Base-by-base conservation (phyloP, 2,888 invertebrate genomes). In the Eulithis testata region DNA sequence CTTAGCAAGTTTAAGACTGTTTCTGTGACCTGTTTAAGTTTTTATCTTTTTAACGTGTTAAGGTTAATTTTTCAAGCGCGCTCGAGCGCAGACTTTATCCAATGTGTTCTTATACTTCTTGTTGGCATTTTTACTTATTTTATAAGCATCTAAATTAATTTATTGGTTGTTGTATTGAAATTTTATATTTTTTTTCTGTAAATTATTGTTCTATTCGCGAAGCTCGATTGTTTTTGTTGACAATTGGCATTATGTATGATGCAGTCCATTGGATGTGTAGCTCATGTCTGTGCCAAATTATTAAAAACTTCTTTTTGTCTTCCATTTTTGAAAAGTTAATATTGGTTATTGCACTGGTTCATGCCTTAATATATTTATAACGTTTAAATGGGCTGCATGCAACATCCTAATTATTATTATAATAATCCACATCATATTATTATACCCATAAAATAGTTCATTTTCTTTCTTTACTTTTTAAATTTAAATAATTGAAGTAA, bases 21-120 rank as follows among this genome's bases (percentile, higher is more conserved):
- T 89, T 91, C 91, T 91, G 93, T 93, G 93, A 93, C 93, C 93
- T 93, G 93, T 93, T 93, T 91, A 88, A 85, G 88, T 90, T 91
- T 90, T 89, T 90, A 89, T 89, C 89, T 89, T 87, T 89, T 89
- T 89, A 87, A 87, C 84, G 82, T 85, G 89, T 90, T 90, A 88
- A 85, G 87, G 81, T 76, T 80, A 80, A 76, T 77, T 76, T 84
- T 84, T 80, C 83, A 78, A 77, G 74, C 75, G 75, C 81, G 71
- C 76, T 63, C 70, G 65, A 45, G 80, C 76, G 73, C 67, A 74
- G 79, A 86, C 90, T 87, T 87, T 89, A 88, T 88, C 77, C 88
- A 83, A 91, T 93, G 93, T 93, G 92, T 93, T 92, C 92, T 81
- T 88, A 87, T 91, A 91, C 90, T 91, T 91, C 92, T 93, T 93